Percentiles rank a stretch among this genome's conserved stretches.
These are phyloP conservation scores for Gibbula magus DNA, from an alignment of 2,888 invertebrate species.

Conservation along the genomic window DNA sequence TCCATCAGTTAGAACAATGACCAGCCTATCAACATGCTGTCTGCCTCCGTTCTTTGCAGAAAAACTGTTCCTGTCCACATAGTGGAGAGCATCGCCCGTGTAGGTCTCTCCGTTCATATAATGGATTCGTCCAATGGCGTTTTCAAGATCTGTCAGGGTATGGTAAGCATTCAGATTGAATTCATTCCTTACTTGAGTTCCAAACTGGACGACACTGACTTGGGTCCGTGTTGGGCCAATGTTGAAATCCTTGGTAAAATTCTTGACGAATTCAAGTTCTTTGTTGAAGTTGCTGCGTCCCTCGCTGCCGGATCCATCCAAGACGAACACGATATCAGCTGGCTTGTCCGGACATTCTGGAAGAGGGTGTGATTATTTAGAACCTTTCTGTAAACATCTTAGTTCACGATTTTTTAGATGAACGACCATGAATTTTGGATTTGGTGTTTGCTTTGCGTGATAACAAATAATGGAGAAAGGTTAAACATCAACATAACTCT, in stretches of 20 bases:
- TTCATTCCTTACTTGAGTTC: constrained; percentile 38
- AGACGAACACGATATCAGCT: constrained; percentile 23
- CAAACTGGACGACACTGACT: constrained; percentile 50
- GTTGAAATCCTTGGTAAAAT: constrained; percentile 37
- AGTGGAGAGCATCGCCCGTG: constrained; percentile 47
- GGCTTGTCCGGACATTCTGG: not conserved
- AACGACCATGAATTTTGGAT: too few relatives aligned
- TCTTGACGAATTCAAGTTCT: constrained; percentile 39
- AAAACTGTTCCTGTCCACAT: constrained; percentile 45
- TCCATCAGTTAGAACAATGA: constrained; percentile 53
- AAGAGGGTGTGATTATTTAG: not conserved
- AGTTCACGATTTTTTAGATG: too few relatives aligned
- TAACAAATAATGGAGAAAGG: too few relatives aligned
- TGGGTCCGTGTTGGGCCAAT: constrained; percentile 41
- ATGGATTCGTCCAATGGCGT: constrained; percentile 43
- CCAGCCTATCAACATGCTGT: constrained; percentile 41
- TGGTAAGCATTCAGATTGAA: constrained; percentile 49
- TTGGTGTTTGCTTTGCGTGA: too few relatives aligned
- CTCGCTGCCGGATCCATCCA: constrained; percentile 50
- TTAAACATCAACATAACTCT: too few relatives aligned
- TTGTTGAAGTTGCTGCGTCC: constrained; percentile 45
- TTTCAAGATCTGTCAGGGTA: constrained; percentile 36
- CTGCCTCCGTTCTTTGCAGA: constrained; percentile 46
- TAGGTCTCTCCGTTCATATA: constrained; percentile 48
- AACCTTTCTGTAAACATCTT: too few relatives aligned